Percentiles rank a stretch among this genome's conserved stretches.
These are phyloP conservation scores for Heteromyza rotundicornis DNA, from an alignment of 2,888 invertebrate genomes.

Conservation along the genomic window DNA sequence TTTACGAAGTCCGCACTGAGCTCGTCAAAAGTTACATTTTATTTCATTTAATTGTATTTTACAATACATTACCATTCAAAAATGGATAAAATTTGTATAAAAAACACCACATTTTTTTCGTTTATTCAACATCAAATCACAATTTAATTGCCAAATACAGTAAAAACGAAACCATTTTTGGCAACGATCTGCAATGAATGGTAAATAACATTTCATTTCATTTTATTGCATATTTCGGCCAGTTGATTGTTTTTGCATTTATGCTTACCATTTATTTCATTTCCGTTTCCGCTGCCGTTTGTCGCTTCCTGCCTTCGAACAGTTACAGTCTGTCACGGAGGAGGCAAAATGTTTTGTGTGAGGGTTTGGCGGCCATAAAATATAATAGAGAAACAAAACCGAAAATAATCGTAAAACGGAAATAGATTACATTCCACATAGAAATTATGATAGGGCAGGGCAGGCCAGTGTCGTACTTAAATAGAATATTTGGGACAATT, in stretches of 20 bases:
- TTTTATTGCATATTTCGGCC: background rate
- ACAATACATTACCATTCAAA: too few relatives aligned
- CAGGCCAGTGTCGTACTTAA: too few relatives aligned
- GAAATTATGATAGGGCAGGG: too few relatives aligned
- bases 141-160: background rate
- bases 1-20: background rate
- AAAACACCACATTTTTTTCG: too few relatives aligned
- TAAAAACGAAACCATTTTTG: background rate
- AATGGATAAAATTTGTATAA: too few relatives aligned
- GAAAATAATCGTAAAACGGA: background rate
- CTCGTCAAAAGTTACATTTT: background rate
- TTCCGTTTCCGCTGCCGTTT: background rate
- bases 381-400: background rate
- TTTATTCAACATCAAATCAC: background rate
- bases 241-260: background rate
- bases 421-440: too few relatives aligned
- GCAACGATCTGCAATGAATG: background rate
- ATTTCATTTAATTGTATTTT: too few relatives aligned
- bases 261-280: background rate
- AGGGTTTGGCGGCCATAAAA: background rate
- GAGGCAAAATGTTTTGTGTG: background rate
- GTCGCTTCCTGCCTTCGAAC: background rate
- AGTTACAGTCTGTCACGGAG: too few relatives aligned
- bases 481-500: too few relatives aligned
- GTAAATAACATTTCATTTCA: conserved; percentile 2